Conservation (phyloP, 1,140 invertebrate genomes). For the Whitmania pigra region DNA sequence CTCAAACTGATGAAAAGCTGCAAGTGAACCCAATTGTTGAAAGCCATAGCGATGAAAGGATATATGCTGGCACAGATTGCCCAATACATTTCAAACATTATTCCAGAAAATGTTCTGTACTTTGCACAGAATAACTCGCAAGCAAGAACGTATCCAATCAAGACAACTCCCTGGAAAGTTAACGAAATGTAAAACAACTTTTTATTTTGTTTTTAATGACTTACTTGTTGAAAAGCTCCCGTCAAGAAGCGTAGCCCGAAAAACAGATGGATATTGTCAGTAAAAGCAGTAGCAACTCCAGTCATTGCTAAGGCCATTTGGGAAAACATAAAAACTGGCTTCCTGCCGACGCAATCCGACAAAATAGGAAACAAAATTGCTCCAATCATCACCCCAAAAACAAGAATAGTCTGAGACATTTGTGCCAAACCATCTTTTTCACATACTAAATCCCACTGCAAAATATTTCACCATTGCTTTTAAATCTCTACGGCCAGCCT, state of each 20-base stretch:
- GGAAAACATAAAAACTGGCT: constrained; percentile 19
- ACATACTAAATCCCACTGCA: constrained; percentile 40
- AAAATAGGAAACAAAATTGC: constrained; percentile 26
- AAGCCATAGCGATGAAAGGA: constrained; percentile 36
- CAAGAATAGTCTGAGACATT: constrained; percentile 30
- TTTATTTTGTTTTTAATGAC: background rate
- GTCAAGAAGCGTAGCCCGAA: background rate
- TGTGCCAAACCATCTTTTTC: constrained; percentile 32
- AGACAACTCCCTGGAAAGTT: constrained; percentile 25
- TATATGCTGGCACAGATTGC: constrained; percentile 38
- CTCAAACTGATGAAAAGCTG: constrained; percentile 38
- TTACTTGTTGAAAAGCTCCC: background rate
- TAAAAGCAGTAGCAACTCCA: background rate
- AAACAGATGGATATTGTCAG: background rate
- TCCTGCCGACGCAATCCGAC: constrained; percentile 29
- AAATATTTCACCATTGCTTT: background rate
- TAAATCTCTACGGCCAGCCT: background rate
- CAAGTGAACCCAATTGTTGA: constrained; percentile 41
- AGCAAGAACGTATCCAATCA: constrained; percentile 30
- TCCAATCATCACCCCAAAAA: constrained; percentile 29
- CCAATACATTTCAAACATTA: constrained; percentile 42
- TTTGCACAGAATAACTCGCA: constrained; percentile 41
- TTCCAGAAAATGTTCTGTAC: constrained; percentile 41
- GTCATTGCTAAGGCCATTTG: constrained; percentile 39
- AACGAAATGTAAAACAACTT: constrained; percentile 8